Conservation (phyloP, 2,797 vertebrate species). For the Hydrophis major region DNA sequence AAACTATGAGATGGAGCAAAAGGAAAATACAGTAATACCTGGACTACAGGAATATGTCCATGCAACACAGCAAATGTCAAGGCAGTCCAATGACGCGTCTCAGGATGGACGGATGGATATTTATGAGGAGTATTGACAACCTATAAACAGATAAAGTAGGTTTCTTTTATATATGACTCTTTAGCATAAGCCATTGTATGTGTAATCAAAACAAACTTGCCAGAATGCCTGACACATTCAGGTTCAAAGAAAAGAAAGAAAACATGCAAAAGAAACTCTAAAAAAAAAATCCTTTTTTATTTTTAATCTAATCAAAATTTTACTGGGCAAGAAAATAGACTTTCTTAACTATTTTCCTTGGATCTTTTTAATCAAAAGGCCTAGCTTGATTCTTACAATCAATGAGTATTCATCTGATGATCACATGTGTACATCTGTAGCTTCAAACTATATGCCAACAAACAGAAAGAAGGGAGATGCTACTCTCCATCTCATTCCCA, state of each 20-base stretch:
- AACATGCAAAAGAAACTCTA: slow-evolving; percentile 42
- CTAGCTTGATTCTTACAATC: slow-evolving; percentile 49
- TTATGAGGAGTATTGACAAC: slow-evolving; percentile 98
- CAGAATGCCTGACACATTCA: slow-evolving; percentile 52
- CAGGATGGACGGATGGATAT: slow-evolving; percentile 97
- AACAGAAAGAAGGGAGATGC: background rate
- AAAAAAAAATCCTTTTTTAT: background rate
- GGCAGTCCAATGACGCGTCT: slow-evolving; percentile 97
- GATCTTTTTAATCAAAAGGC: slow-evolving; percentile 44
- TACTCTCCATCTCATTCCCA: background rate
- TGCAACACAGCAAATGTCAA: slow-evolving; percentile 99
- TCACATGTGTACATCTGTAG: slow-evolving; percentile 13
- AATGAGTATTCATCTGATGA: slow-evolving; percentile 60
- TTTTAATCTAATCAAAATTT: slow-evolving; percentile 45
- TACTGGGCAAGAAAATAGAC: slow-evolving; percentile 8
- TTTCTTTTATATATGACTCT: slow-evolving; percentile 67
- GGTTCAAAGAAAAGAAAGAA: slow-evolving; percentile 40
- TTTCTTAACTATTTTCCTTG: slow-evolving; percentile 17
- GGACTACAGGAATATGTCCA: slow-evolving; percentile 98
- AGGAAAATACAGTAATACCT: slow-evolving; percentile 85
- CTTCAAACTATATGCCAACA: background rate
- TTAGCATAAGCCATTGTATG: slow-evolving; percentile 46
- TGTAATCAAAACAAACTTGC: slow-evolving; percentile 61
- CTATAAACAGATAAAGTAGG: slow-evolving; percentile 84
- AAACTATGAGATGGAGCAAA: slow-evolving; percentile 67